Percentiles rank a stretch among this genome's conserved stretches.
Evolutionary conservation across 2,797 vertebrate species (phyloP).

Genomic region (Catharus ustulatus): DNA sequence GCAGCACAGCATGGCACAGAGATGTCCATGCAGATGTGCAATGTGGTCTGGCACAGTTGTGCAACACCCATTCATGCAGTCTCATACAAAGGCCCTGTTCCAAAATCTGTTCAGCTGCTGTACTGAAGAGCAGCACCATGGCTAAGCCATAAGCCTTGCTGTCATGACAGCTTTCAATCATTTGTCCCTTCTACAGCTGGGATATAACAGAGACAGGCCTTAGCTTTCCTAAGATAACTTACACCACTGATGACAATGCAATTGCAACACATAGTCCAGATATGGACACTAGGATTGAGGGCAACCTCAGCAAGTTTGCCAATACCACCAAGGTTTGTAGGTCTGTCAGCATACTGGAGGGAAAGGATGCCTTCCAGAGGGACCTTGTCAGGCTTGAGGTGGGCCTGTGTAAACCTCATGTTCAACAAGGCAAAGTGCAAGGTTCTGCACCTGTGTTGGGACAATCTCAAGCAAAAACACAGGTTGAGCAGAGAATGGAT

Average conservation of each 20-base stretch:
- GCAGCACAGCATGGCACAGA: rapidly evolving
- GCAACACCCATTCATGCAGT: rapidly evolving
- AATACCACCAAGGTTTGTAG: neutral
- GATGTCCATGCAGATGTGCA: rapidly evolving
- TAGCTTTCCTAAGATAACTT: neutral
- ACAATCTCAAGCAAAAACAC: neutral
- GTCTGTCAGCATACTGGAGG: neutral
- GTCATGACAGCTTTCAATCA: neutral
- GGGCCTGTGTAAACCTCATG: neutral
- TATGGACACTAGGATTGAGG: neutral
- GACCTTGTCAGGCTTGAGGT: neutral
- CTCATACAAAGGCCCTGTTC: neutral
- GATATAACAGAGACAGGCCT: neutral
- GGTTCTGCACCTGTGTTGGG: neutral
- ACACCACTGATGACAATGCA: neutral
- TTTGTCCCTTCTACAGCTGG: neutral
- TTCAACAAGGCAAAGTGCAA: neutral
- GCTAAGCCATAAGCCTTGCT: neutral
- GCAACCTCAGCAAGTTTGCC: neutral
- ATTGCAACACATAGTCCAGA: neutral
- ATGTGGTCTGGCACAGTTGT: rapidly evolving
- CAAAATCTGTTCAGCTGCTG: neutral
- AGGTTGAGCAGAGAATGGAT: neutral
- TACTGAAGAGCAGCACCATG: neutral
- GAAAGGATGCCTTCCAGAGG: neutral